These are phyloP conservation scores for Heteronetta atricapilla DNA, from an alignment of 2,113 vertebrate species.

Conservation along the genomic window DNA sequence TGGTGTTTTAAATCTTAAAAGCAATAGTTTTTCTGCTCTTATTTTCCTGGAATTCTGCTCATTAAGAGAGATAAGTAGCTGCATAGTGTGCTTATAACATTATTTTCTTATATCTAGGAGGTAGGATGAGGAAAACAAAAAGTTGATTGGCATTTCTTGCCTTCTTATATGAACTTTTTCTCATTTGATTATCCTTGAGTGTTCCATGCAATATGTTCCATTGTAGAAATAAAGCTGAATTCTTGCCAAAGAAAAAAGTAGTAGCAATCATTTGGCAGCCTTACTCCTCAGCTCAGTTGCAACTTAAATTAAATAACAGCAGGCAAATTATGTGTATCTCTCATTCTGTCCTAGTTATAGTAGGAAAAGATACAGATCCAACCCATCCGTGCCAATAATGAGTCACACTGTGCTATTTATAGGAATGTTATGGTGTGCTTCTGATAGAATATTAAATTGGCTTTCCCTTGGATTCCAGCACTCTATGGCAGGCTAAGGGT, in stretches of 20 bases:
- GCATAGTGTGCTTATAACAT: neutral
- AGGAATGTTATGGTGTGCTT: neutral
- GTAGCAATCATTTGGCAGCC: neutral
- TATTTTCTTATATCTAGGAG: neutral
- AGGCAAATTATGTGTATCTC: neutral
- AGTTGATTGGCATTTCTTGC: neutral
- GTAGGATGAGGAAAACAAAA: neutral
- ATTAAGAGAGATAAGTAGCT: neutral
- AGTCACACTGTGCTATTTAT: slow-evolving; percentile 16
- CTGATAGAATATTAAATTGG: neutral
- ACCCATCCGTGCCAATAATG: slow-evolving; percentile 4
- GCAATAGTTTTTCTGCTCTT: neutral
- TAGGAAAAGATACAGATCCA: neutral
- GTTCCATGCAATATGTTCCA: neutral
- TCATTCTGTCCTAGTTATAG: neutral
- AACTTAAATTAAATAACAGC: slow-evolving; percentile 21
- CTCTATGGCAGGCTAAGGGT: neutral
- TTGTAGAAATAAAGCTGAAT: slow-evolving; percentile 31
- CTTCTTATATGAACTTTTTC: neutral
- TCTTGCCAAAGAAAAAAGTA: neutral
- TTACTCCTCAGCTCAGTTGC: neutral
- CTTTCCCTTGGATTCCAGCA: neutral
- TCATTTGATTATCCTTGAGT: neutral
- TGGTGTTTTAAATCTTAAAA: neutral
- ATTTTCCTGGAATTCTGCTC: neutral